A percentile compares a stretch with the other conserved stretches of the same genome.
Evolutionary conservation across 2,888 invertebrate genomes (phyloP).

Genomic region (Caenorhabditis panamensis): DNA sequence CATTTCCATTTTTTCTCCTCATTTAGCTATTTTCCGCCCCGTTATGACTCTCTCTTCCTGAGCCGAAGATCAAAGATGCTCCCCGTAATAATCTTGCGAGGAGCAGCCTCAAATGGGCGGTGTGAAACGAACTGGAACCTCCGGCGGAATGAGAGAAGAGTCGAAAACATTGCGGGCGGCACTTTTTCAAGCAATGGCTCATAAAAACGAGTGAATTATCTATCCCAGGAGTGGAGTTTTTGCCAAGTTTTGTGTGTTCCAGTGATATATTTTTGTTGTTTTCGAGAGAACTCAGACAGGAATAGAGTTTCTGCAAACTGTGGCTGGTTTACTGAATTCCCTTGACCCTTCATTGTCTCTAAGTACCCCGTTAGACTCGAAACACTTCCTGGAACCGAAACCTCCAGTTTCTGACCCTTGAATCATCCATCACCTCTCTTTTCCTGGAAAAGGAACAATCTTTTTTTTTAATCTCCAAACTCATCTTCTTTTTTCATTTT

Average conservation of each 20-base stretch:
- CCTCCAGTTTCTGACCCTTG: background rate
- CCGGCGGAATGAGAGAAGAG: background rate
- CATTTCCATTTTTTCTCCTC: background rate
- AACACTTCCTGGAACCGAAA: background rate
- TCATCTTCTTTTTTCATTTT: background rate
- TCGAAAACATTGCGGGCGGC: background rate
- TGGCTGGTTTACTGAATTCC: background rate
- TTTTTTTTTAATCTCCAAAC: background rate
- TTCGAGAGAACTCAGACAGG: background rate
- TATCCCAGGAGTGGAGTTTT: constrained; percentile 5
- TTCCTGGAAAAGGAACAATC: background rate
- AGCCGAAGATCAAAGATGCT: constrained; percentile 1
- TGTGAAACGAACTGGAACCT: constrained; percentile 16
- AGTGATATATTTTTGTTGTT: background rate
- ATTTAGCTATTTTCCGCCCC: background rate
- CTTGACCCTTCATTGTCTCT: background rate
- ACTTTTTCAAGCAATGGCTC: background rate
- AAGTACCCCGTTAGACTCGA: background rate
- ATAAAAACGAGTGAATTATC: constrained; percentile 9
- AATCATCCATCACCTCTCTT: no score
- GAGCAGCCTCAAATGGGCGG: background rate
- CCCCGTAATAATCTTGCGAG: background rate
- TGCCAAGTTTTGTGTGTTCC: background rate
- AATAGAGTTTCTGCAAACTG: no score
- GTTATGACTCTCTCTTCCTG: background rate